Evolutionary conservation across 2,888 invertebrate species (phyloP).

Genomic region (Empis livida): DNA sequence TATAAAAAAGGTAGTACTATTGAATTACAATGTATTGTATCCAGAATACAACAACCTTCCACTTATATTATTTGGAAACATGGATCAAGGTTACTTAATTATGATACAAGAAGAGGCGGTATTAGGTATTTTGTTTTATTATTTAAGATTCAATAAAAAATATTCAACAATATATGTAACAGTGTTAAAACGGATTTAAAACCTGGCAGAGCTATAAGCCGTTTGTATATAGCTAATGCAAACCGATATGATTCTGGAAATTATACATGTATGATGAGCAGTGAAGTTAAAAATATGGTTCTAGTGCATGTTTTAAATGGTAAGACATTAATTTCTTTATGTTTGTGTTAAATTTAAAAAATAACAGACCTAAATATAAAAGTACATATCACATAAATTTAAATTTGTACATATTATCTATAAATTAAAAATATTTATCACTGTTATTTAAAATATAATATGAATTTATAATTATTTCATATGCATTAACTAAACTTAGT

Average conservation of each 20-base stretch:
- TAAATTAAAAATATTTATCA: no score
- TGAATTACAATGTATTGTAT: slow-evolving; percentile 68
- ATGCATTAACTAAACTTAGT: no score
- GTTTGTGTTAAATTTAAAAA: no score
- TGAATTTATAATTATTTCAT: no score
- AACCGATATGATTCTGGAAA: slow-evolving; percentile 66
- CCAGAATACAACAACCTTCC: slow-evolving; percentile 63
- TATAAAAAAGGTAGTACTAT: slow-evolving; percentile 74
- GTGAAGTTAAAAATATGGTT: slow-evolving; percentile 55
- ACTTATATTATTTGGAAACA: slow-evolving; percentile 70
- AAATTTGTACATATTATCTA: no score
- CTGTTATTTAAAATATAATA: no score
- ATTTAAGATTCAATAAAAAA: background rate
- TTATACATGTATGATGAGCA: slow-evolving; percentile 61
- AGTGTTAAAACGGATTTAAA: slow-evolving; percentile 71
- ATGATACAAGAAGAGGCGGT: slow-evolving; percentile 66
- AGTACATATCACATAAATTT: no score
- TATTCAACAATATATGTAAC: slow-evolving; percentile 15
- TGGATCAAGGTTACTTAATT: slow-evolving; percentile 58
- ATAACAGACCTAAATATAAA: no score
- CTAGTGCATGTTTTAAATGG: slow-evolving; percentile 68
- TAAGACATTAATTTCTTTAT: no score
- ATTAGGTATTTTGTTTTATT: slow-evolving; percentile 46
- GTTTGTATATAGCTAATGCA: slow-evolving; percentile 68
- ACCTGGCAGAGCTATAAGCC: slow-evolving; percentile 56